Evolutionary conservation across 2,797 vertebrate genomes (phyloP), one percentile per base, ranked within the genome.

Genomic region (Alcedo atthis): DNA sequence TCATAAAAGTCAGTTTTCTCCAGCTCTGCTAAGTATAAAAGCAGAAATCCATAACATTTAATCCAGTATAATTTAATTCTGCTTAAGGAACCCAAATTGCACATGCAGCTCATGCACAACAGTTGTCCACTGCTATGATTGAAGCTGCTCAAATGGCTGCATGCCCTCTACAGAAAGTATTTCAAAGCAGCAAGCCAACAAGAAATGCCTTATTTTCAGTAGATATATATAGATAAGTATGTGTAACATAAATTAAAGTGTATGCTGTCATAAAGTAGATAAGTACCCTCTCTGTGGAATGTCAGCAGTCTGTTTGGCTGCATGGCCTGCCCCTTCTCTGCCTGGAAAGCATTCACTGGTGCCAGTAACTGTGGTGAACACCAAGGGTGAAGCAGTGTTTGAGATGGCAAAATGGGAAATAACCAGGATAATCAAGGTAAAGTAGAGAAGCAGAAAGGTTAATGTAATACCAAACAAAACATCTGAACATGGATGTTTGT

Each of bases 91-190:
- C 54, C 46, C 64, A 62, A 76, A 66, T 25, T 32, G 3, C 33
- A 51, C 15, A n/a, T 3, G 4, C 26, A 64, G 5, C 33, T 26
- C 21, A 6, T 14, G 15, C 46, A 57, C 6, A 43, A 10, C n/a
- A 22, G 3, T 68, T 2, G 0, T 33, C 20, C 3, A 0, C 49
- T 68, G 13, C 57, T 54, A 2, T 12, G 48, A 61, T 2, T 45
- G 59, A 67, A 81, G 28, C 16, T 61, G 19, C 71, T 74, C 18
- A 28, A 26, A 37, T 9, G 13, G 6, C 68, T 75, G 18, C 30
- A 5, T 2, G 7, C 18, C 15, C 30, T 68, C 15, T 68, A 54
- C 49, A 77, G n/a, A 22, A 51, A 42, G 5, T 10, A 9, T 30
- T 33, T 45, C 26, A 83, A 85, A 78, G 33, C 43, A 67, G 51